Evolutionary conservation across 1,140 invertebrate genomes (phyloP), one percentile per base, ranked within the genome.

Genomic region (Drosophila kikkawai): DNA sequence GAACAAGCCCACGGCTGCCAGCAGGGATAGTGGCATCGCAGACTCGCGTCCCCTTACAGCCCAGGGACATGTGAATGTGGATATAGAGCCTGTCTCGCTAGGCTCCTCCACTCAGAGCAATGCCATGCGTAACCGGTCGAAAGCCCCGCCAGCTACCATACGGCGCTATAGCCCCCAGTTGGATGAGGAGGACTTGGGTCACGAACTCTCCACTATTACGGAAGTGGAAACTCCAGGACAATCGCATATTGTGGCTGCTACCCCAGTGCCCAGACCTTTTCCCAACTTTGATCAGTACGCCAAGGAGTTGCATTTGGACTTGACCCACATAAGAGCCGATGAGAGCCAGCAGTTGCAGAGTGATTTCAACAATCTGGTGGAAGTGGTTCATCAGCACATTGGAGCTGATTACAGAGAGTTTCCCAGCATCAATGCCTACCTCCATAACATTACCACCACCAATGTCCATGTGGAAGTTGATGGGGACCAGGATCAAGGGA

Each of bases 241-340:
- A 26, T 92, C 92, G 15, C 79, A 91, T 45, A 70, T 92, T 11
- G 75, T 69, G 36, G 15, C 63, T 7, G 57, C 70, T 11, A 65
- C 64, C 0, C 69, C 81, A 2, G 51, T 67, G 19, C 56, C 74
- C 15, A 44, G 50, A 13, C 57, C 84, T 5, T 93, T 93, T 73
- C 92, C 92, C 56, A 92, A 55, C 4, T 93, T 92, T n/a, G 85
- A 91, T 9, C 63, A 93, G n/a, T 93, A 93, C 39, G 84, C 79
- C 1, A 44, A 53, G 29, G 81, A 85, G n/a, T 26, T 91, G 36
- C 71, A 85, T 5, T 48, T 92, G 0, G 80, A 93, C 50, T n/a
- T 90, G 7, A 36, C 74, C 3, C 47, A 65, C 12, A 15, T 93
- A 7, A 63, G 87, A 76, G 29, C 64, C 0, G 57, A 92, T 58